Conservation (phyloP, 2,113 vertebrate genomes). For the Hydrolagus affinis region DNA sequence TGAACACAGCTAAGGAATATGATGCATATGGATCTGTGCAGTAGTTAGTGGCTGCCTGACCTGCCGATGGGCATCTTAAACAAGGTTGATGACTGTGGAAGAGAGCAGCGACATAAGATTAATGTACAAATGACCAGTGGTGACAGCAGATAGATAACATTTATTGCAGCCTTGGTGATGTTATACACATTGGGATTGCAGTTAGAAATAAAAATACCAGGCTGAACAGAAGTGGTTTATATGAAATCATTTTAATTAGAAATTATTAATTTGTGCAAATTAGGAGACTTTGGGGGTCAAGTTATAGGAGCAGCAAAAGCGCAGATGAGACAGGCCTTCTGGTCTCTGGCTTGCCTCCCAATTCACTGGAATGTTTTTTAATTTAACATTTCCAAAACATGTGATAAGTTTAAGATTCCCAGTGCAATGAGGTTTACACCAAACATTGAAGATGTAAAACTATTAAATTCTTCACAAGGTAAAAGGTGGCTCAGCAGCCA, state of each 20-base stretch:
- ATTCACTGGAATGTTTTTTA: background rate
- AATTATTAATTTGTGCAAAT: constrained; percentile 33
- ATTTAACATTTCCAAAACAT: background rate
- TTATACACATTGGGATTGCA: constrained; percentile 37
- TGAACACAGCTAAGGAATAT: background rate
- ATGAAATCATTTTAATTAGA: constrained; percentile 32
- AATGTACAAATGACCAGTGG: constrained; percentile 40
- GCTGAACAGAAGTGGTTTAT: background rate
- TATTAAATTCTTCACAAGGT: no score
- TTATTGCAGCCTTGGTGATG: constrained; percentile 34
- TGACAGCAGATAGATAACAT: constrained; percentile 39
- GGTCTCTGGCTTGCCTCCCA: constrained; percentile 34
- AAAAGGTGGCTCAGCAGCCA: no score
- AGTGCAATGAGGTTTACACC: no score
- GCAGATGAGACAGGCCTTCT: constrained; percentile 34
- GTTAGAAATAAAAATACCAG: constrained; percentile 38
- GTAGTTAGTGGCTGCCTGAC: constrained; percentile 19
- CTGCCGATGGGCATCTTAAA: background rate
- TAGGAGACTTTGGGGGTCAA: constrained; percentile 30
- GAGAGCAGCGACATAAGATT: constrained; percentile 42
- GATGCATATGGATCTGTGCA: background rate
- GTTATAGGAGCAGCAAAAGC: constrained; percentile 12
- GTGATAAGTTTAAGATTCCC: no score
- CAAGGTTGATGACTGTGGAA: constrained; percentile 37
- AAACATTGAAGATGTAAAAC: no score